Base-by-base conservation (phyloP, 2,888 invertebrate genomes). In the Metacarcinus magister region DNA sequence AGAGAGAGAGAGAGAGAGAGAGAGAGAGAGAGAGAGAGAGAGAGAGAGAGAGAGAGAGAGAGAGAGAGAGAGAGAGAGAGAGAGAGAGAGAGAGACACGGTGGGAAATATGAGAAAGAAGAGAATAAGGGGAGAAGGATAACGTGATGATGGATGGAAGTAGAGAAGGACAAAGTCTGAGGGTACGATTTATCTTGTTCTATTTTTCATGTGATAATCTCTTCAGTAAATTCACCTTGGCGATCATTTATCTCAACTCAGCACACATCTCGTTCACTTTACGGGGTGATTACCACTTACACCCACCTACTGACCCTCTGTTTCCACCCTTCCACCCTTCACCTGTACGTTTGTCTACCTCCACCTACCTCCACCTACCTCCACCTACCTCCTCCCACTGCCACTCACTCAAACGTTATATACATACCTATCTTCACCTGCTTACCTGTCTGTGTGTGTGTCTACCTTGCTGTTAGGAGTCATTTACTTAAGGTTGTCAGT, bases 201-300 rank as follows among this genome's bases (percentile, higher is more conserved):
- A 82, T 82, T 82, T 82, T 82, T 82, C 82, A 82, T 16, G 32
- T 2, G 82, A 28, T 82, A 82, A 82, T 82, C 82, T 32, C 82
- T 82, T 8, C 82, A 23, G 82, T 82, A 82, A 82, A 82, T 82
- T 82, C 82, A 28, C 82, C 16, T 82, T 82, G 2, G 32, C 32
- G 82, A 23, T 82, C 32, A 82, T 82, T 82, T 82, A 82, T 82
- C 82, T 32, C 16, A 28, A 82, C 82, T 32, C 82, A 82, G 39
- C 39, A 28, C 82, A 32, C 75, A 28, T 75, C 75, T n/a, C 75
- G 3, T 75, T n/a, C 75, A 75, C 23, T 75, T 54, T 54, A 54
- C 54, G 54, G 54, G 54, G 54, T 5, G 54, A 67, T n/a, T 67
- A 67, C n/a, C 4, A 54, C 54, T 54, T 54, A 23, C 67, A 67